Percentiles rank a stretch among this genome's conserved stretches.
phyloP scores from a whole-genome alignment of 1,140 invertebrate genomes.

The Elysia chlorotica region DNA sequence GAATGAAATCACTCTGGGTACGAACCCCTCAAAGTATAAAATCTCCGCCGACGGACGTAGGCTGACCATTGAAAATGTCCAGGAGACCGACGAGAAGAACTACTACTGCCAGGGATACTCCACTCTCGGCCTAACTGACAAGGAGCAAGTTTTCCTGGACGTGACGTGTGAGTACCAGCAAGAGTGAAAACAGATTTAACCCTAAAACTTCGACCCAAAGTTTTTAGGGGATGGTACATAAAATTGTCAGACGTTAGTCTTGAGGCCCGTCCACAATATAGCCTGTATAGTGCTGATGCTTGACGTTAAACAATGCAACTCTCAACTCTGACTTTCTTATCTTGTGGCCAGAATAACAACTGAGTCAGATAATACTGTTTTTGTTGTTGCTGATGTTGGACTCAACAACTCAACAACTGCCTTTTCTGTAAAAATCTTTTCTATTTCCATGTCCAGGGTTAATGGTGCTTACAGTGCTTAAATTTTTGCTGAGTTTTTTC shows the following conservation, averaged over 20 bases:
- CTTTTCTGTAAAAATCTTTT: not conserved
- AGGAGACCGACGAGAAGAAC: not conserved
- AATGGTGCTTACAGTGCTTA: not conserved
- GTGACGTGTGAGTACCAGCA: not conserved
- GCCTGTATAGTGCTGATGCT: too few relatives aligned
- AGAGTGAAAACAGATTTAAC: not conserved
- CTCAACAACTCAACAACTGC: not conserved
- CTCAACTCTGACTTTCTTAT: not conserved
- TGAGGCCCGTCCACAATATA: too few relatives aligned
- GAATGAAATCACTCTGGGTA: not conserved
- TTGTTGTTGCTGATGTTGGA: not conserved
- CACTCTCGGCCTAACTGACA: not conserved
- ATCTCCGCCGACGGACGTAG: not conserved
- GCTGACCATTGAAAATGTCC: not conserved
- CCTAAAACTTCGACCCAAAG: too few relatives aligned
- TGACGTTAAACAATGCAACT: too few relatives aligned
- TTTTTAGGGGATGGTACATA: too few relatives aligned
- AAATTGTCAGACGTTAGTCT: too few relatives aligned
- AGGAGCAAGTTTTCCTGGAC: not conserved
- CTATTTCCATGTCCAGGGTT: too few relatives aligned
- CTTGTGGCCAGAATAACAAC: not conserved
- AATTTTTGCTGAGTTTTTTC: not conserved
- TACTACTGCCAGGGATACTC: not conserved
- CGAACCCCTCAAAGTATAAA: not conserved
- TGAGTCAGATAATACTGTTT: not conserved